Evolutionary conservation across 2,888 invertebrate species (phyloP), one percentile per base, ranked within the genome.

Genomic region (Vandiemenella viatica): DNA sequence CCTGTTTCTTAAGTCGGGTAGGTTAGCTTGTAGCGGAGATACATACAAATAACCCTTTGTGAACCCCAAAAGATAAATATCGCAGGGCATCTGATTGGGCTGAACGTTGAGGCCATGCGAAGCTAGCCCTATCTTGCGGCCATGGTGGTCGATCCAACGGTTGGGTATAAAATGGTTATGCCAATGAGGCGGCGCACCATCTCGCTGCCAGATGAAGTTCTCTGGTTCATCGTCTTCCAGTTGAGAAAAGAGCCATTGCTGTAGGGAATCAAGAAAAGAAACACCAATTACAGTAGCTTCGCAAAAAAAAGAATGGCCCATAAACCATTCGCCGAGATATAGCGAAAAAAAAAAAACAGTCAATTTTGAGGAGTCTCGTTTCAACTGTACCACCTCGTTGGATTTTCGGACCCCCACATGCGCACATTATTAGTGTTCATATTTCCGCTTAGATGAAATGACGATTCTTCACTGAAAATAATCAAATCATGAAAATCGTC

Each of bases 201-300:
- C 38, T 38, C 17, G 38, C 38, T 38, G 38, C 8, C 8, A 38
- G 17, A 38, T 38, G 2, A 38, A 1, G 15, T 38, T 38, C 38
- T 38, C 38, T 45, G 3, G 44, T 44, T 44, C 44, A 44, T 20
- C 3, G 6, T 20, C 44, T 22, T 44, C 23, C 23, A 44, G 23
- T 15, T 44, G 21, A 44, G 19, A 19, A 7, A 42, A 22, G 44
- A 44, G 44, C 44, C 1, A 26, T 44, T 15, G 44, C 23, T 44
- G 22, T 26, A 44, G 44, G n/a, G 43, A 3, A 43, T 43, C 43
- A 5, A 43, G 43, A 43, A 18, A 43, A 1, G 3, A 42, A 43
- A 21, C 13, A 40, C 8, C 15, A 40, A 15, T 40, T 15, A 40
- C 26, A 26, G 26, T 26, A n/a, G n/a, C n/a, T n/a, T n/a, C n/a